phyloP scores from a whole-genome alignment of 1,140 invertebrate genomes.

The Microplitis mediator region DNA sequence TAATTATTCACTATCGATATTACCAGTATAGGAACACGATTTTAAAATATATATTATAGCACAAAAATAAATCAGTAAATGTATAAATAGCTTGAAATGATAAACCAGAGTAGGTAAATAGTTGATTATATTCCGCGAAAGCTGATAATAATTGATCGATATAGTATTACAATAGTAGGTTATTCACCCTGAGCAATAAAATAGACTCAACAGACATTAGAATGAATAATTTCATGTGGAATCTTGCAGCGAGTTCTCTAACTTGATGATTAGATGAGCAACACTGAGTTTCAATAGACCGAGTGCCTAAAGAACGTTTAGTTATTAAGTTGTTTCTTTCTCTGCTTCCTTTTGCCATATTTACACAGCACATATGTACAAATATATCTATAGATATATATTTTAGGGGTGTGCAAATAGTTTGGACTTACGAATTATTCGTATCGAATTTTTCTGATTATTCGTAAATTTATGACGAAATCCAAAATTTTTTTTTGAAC shows the following conservation, averaged over 20 bases:
- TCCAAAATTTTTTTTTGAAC: too few species aligned
- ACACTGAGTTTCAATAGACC: background rate
- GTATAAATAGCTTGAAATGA: background rate
- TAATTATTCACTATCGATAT: background rate
- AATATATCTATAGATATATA: too few species aligned
- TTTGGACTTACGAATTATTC: too few species aligned
- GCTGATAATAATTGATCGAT: conserved; percentile 14
- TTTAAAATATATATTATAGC: background rate
- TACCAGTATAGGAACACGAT: too few species aligned
- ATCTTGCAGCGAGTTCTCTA: background rate
- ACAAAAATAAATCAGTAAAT: conserved; percentile 6
- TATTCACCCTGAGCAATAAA: conserved; percentile 7
- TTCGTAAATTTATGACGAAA: too few species aligned
- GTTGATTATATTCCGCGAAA: conserved; percentile 18
- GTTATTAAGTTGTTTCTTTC: background rate
- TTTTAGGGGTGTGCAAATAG: too few species aligned
- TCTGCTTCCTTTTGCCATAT: background rate
- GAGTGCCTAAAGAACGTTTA: background rate
- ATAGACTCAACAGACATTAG: background rate
- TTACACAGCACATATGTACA: too few species aligned
- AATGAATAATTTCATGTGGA: conserved; percentile 12
- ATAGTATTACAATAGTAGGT: background rate
- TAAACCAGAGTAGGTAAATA: background rate
- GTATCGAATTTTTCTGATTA: too few species aligned
- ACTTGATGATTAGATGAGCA: conserved; percentile 12